These are phyloP conservation scores for Apocrypta bakeri DNA, from an alignment of 1,140 invertebrate species.

Conservation along the genomic window DNA sequence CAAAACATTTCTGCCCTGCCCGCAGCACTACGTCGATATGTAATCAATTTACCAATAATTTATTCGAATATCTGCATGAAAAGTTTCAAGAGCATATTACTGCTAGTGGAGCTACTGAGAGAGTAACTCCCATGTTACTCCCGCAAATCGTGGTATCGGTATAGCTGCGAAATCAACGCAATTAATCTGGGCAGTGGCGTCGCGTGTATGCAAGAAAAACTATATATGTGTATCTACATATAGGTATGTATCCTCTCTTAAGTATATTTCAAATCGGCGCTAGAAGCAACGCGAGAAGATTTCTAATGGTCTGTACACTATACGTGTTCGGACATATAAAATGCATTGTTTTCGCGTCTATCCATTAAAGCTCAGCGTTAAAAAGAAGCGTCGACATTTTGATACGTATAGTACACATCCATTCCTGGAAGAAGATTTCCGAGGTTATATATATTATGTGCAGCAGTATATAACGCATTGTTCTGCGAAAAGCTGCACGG, in stretches of 20 bases:
- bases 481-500: constrained; percentile 30
- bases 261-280: not conserved
- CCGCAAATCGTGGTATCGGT: too few relatives aligned
- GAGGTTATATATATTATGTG: too few relatives aligned
- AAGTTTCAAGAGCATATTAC: not conserved
- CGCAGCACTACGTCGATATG: too few relatives aligned
- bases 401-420: constrained; percentile 1
- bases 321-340: not conserved
- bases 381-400: constrained; percentile 25
- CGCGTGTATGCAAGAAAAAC: not conserved
- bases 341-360: constrained; percentile 25
- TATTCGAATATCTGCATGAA: not conserved
- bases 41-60: not conserved
- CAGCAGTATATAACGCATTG: constrained; percentile 42
- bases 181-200: not conserved
- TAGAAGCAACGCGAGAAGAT: constrained; percentile 9
- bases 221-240: too few relatives aligned
- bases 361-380: constrained; percentile 37
- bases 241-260: not conserved
- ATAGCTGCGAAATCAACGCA: constrained; percentile 4
- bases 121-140: too few relatives aligned
- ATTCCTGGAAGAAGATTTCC: constrained; percentile 31
- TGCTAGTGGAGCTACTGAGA: too few relatives aligned
- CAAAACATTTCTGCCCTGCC: too few relatives aligned
- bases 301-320: not conserved